These are phyloP conservation scores for Clivina fossor DNA, from an alignment of 2,888 invertebrate species.

Conservation along the genomic window DNA sequence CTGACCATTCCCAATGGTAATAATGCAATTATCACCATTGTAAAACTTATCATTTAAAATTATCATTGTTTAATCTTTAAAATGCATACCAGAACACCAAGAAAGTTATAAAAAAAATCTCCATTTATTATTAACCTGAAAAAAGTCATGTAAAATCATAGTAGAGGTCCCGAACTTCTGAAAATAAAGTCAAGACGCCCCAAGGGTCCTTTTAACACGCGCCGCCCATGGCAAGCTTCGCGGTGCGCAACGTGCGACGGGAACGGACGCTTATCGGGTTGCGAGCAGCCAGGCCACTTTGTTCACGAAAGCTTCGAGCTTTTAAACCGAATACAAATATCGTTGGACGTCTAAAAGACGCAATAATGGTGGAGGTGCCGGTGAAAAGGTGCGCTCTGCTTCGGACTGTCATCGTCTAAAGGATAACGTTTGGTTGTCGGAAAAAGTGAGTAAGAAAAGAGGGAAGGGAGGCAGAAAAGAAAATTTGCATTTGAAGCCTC, in stretches of 20 bases:
- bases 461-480: not conserved
- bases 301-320: slow-evolving; percentile 24
- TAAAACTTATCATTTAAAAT: too few relatives aligned
- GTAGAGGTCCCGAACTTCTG: too few relatives aligned
- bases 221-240: too few relatives aligned
- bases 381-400: not conserved
- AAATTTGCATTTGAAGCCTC: not conserved
- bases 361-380: slow-evolving; percentile 12
- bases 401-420: not conserved
- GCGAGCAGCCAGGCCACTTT: slow-evolving; percentile 28
- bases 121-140: too few relatives aligned
- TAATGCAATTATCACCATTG: too few relatives aligned
- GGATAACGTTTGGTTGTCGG: not conserved
- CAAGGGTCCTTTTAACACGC: too few relatives aligned
- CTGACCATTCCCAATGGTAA: too few relatives aligned
- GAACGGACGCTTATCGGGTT: slow-evolving; percentile 16
- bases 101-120: too few relatives aligned
- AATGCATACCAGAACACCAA: too few relatives aligned
- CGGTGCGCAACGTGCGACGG: not conserved
- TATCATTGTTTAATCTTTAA: too few relatives aligned
- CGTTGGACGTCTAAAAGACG: slow-evolving; percentile 14
- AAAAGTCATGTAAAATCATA: too few relatives aligned
- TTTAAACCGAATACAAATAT: slow-evolving; percentile 29
- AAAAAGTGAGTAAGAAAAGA: not conserved
- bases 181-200: too few relatives aligned